Base-by-base conservation (phyloP, 1,140 invertebrate species). In the Neodiprion lecontei region DNA sequence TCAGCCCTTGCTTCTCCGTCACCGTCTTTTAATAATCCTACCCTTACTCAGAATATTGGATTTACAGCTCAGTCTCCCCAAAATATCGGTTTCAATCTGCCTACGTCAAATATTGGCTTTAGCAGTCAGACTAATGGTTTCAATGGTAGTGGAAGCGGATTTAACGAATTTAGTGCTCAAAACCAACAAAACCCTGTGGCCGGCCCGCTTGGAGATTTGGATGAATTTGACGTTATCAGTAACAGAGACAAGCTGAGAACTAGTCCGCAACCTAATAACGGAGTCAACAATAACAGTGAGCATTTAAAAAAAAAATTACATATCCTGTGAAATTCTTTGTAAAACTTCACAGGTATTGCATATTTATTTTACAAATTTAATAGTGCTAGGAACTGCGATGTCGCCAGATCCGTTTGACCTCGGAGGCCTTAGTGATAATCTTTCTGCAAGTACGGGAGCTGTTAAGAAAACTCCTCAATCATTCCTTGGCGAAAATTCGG, bases 401-500 rank as follows among this genome's bases (percentile, higher is more conserved):
- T 89, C 89, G 48, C 85, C 90, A 10, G 93, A 94, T 89, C 93
- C 93, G 65, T 95, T 95, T 85, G 93, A 95, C 83, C 87, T 95
- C 74, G 90, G 90, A 73, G 85, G 89, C 28, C 87, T 95, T 9
- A 90, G 87, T 11, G 91, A 92, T 69, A 88, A 84, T 75, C 84
- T 92, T 69, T 85, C 88, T 49, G 82, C 82, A 70, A 88, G 86
- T 77, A 89, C 88, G 28, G 89, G 89, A 79, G 90, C 89, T 76
- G 86, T 91, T 40, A 94, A 95, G 85, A 97, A 97, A 87, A 97
- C 96, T 72, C 96, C 97, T 9, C 95, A 97, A 79, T 93, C 93
- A 79, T 98, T 99, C 88, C 91, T 99, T 9, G 97, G 97, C 21
- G 96, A 98, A 89, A 98, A 98, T 89, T 97, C 95, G 23, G 92